Percentiles rank a stretch among this genome's conserved stretches.
Evolutionary conservation across 2,113 vertebrate species (phyloP).

Genomic region (Festucalex cinctus): DNA sequence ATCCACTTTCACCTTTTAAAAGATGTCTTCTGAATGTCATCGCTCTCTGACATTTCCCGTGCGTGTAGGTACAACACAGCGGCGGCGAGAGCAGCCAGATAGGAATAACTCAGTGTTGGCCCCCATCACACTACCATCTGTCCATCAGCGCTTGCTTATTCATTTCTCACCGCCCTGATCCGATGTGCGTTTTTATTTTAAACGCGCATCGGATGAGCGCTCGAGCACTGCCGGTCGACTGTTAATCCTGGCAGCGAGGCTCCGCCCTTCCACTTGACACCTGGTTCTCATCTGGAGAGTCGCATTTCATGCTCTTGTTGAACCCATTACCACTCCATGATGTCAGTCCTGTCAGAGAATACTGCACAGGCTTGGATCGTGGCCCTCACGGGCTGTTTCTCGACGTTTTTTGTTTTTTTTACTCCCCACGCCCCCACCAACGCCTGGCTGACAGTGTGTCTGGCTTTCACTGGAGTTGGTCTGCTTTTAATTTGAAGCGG

Average conservation of each 20-base stretch:
- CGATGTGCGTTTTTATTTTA: conserved; percentile 36
- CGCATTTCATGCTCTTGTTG: conserved; percentile 33
- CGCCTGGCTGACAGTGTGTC: conserved; percentile 21
- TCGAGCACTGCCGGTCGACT: conserved; percentile 42
- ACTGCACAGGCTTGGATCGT: conserved; percentile 13
- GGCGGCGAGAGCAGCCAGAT: conserved; percentile 17
- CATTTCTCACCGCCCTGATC: conserved; percentile 32
- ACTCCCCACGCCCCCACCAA: background rate
- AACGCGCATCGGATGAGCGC: too few species aligned
- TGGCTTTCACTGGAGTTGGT: conserved; percentile 31
- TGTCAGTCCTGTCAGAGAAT: conserved; percentile 37
- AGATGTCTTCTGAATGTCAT: conserved; percentile 53
- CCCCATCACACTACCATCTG: conserved; percentile 44
- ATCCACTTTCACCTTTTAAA: conserved; percentile 58
- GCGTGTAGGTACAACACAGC: conserved; percentile 2
- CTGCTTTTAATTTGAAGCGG: conserved; percentile 63
- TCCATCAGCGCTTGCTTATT: conserved; percentile 52
- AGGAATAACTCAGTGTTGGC: conserved; percentile 29
- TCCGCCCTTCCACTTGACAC: conserved; percentile 37
- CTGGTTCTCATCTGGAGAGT: conserved; percentile 45
- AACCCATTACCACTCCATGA: conserved; percentile 40
- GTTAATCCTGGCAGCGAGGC: conserved; percentile 62
- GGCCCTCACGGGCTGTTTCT: conserved; percentile 11
- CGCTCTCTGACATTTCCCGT: conserved; percentile 48
- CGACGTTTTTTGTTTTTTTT: background rate